Evolutionary conservation across 2,797 vertebrate genomes (phyloP), one percentile per base, ranked within the genome.

Genomic region (Pseudochaenichthys georgianus): DNA sequence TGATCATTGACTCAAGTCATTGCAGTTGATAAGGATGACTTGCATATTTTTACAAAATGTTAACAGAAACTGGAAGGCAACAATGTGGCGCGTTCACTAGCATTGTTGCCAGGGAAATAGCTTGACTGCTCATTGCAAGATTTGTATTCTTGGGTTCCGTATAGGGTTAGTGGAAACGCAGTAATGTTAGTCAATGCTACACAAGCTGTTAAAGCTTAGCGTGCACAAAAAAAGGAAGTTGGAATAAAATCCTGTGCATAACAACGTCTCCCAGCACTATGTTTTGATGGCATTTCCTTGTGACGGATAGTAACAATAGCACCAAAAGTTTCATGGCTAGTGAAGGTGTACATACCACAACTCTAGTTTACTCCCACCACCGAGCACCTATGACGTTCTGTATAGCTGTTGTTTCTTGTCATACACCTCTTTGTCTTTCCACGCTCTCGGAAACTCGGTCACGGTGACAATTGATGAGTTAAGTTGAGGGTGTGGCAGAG

Each of bases 171-270:
- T 23, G 1, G 23, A 17, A 52, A 31, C 17, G 11, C 9, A 19
- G 53, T 10, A 5, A 3, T 45, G 63, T 63, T 31, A 3, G 73
- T 68, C 62, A 54, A 6, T 38, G 16, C 53, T 71, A 23, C 51
- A 51, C 1, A 13, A 73, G 64, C 41, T 64, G 15, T n/a, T 76
- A 42, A 11, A 67, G 42, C 53, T 78, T 66, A 67, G 42, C 51
- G 75, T 66, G 23, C 65, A 61, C 62, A 80, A 76, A 19, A 71
- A 79, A 28, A 70, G 65, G 73, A 91, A 82, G 78, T 82, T 50
- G 13, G 62, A 46, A 46, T 12, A 51, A 62, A 81, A 58, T 21
- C 53, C 54, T 52, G 75, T 43, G 48, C 64, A 34, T 21, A 60
- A 53, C 34, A 17, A 78, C 74, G 74, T 78, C 78, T 70, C 38